Percentiles rank a stretch among this genome's conserved stretches.
Evolutionary conservation across 2,888 invertebrate genomes (phyloP).

Genomic region (Merodon equestris): DNA sequence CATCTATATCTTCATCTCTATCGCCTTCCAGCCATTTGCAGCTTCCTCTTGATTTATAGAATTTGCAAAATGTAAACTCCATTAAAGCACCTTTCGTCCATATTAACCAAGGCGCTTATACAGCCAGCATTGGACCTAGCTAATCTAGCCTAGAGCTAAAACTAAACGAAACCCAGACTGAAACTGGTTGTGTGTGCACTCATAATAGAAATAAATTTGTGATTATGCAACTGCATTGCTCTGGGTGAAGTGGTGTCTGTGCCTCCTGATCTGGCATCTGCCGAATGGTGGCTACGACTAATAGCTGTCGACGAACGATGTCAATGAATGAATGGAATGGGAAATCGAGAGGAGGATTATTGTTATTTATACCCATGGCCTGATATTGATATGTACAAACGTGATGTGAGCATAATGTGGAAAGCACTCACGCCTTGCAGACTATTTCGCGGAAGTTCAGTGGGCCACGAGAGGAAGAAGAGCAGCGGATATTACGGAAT

Average conservation of each 20-base stretch:
- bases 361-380: slow-evolving; percentile 49
- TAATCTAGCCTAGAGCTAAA: slow-evolving; percentile 49
- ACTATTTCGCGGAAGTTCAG: no score
- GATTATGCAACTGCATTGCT: slow-evolving; percentile 54
- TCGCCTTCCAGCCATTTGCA: slow-evolving; percentile 5
- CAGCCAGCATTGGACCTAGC: slow-evolving; percentile 49
- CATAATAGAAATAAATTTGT: slow-evolving; percentile 57
- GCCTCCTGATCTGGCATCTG: slow-evolving; percentile 25
- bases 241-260: slow-evolving; percentile 30
- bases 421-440: no score
- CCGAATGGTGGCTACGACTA: slow-evolving; percentile 7
- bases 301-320: slow-evolving; percentile 3
- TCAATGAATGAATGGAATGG: slow-evolving; percentile 23
- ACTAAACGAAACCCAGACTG: slow-evolving; percentile 38
- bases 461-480: no score
- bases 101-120: slow-evolving; percentile 32
- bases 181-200: slow-evolving; percentile 47
- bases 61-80: slow-evolving; percentile 54
- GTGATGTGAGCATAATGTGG: no score
- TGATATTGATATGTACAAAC: slow-evolving; percentile 42
- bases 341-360: slow-evolving; percentile 43
- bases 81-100: slow-evolving; percentile 38
- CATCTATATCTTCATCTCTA: slow-evolving; percentile 19
- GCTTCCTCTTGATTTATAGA: slow-evolving; percentile 64
- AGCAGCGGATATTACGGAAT: no score